Evolutionary conservation across 2,797 vertebrate species (phyloP).

Genomic region (Myotis findleyi): DNA sequence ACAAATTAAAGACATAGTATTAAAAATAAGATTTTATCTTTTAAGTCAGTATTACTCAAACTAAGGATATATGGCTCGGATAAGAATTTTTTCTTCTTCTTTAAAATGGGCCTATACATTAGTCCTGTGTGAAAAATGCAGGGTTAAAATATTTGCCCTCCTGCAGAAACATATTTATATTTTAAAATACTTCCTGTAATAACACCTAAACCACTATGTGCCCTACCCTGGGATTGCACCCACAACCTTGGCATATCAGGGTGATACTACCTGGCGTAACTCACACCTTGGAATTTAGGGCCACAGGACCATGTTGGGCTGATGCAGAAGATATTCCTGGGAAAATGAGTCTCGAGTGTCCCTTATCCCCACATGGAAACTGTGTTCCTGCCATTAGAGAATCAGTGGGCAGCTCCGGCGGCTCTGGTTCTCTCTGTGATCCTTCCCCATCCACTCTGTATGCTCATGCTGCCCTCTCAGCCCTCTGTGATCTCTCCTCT

Average conservation of each 20-base stretch:
- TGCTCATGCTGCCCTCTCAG: background rate
- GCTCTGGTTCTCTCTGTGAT: background rate
- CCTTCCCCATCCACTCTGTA: background rate
- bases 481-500: background rate
- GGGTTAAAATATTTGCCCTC: background rate
- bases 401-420: background rate
- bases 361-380: background rate
- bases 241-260: no score
- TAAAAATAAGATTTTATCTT: slow-evolving; percentile 9
- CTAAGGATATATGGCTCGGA: background rate
- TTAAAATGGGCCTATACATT: background rate
- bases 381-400: background rate
- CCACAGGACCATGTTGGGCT: background rate
- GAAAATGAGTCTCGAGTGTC: background rate
- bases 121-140: background rate
- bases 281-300: background rate
- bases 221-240: no score
- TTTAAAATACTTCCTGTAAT: background rate
- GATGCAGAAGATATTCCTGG: background rate
- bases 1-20: background rate
- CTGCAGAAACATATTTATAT: background rate
- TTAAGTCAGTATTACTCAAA: background rate
- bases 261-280: background rate
- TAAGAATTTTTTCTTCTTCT: background rate
- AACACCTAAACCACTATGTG: background rate